phyloP scores from a whole-genome alignment of 2,797 vertebrate genomes.

The Mus caroli region DNA sequence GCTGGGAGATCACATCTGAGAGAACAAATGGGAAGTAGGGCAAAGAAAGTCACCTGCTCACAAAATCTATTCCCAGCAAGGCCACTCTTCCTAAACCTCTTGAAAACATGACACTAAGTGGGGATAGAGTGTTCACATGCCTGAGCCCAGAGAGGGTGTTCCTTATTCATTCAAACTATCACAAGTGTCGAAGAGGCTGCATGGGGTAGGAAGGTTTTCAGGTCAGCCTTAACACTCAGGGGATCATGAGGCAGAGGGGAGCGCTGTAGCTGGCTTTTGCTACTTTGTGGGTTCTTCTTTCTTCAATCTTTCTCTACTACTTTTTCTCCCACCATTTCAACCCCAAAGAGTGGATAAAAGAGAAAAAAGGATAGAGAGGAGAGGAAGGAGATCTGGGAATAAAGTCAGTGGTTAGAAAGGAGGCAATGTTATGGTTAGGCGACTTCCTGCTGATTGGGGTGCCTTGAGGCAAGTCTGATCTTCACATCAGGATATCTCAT shows the following conservation, averaged over 20 bases:
- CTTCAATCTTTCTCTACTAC: neutral
- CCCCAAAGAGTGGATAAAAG: neutral
- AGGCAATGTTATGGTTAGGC: neutral
- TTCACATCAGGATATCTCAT: neutral
- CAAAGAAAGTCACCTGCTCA: neutral
- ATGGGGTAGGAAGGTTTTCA: neutral
- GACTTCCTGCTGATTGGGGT: neutral
- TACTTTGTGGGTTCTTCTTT: neutral
- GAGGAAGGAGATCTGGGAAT: neutral
- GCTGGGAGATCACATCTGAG: neutral
- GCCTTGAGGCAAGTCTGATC: neutral
- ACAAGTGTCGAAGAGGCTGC: neutral
- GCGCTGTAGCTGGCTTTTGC: neutral
- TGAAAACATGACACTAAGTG: neutral
- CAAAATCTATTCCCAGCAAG: neutral
- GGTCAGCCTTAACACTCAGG: neutral
- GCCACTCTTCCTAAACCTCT: neutral
- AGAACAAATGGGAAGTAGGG: neutral
- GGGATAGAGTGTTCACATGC: neutral
- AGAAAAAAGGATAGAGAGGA: neutral
- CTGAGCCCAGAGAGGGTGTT: neutral
- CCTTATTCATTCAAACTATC: neutral
- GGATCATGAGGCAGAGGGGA: neutral
- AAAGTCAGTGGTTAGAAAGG: neutral
- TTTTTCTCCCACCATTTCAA: too few species aligned